Evolutionary conservation across 1,140 invertebrate species (phyloP), one percentile per base, ranked within the genome.

Genomic region (Atta texana): DNA sequence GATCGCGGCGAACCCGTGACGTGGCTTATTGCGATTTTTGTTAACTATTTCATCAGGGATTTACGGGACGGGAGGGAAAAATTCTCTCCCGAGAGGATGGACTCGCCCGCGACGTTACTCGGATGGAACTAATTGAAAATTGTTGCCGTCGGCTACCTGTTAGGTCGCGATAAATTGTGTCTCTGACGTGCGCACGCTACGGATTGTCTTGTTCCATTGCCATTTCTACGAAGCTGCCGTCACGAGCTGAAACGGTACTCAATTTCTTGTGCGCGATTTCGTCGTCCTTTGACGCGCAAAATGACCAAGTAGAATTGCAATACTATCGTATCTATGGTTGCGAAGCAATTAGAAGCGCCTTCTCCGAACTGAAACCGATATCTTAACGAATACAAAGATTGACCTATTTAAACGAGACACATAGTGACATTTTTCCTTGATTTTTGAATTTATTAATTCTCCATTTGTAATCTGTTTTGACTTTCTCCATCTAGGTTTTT

Each of bases 111-210:
- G 74, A 85, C 44, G 82, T 28, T 74, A 84, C 69, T 84, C 80
- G 69, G 57, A 84, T 14, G 69, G 55, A 84, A 84, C 80, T 84
- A 75, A 84, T 84, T 84, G 80, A 84, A 84, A 84, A 84, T 84
- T 74, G 69, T 84, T 84, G 80, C 80, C 69, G 39, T 21, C 69
- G 69, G 68, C 55, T 78, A 78, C 82, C 74, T 78, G 82, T 85
- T 78, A 76, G 49, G 74, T 66, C 24, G 82, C 75, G 74, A 85
- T 78, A 78, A 85, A 85, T 85, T 63, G 82, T 74, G 53, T 75
- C 80, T 49, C 44, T 61, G 80, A 31, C 66, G 80, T 82, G 77
- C 21, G 44, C 76, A 49, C 34, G 63, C 31, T 55, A 44, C 51
- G 14, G 39, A 75, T 75, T 74, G 69, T 75, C 80, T 84, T 55